Conservation (phyloP, 2,113 vertebrate genomes). For the Quiscalus mexicanus region DNA sequence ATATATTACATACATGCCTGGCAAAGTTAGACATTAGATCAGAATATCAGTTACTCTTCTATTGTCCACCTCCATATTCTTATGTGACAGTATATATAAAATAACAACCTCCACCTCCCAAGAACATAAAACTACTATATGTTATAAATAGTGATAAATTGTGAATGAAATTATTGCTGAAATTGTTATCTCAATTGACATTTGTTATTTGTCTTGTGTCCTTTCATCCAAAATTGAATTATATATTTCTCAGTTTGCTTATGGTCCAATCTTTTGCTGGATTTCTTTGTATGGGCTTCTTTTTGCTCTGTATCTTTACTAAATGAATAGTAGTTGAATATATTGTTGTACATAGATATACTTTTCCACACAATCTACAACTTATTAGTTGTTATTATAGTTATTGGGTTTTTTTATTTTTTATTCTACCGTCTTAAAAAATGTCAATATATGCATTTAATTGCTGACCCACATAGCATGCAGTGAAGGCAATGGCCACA, state of each 20-base stretch:
- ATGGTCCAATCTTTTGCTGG: not conserved
- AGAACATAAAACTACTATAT: not conserved
- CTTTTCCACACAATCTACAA: not conserved
- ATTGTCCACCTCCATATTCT: not conserved
- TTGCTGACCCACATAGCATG: not conserved
- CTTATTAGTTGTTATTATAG: not conserved
- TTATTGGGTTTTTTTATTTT: accelerated
- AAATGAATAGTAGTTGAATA: not conserved
- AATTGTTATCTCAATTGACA: not conserved
- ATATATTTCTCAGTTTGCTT: accelerated
- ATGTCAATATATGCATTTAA: not conserved
- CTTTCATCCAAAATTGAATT: not conserved
- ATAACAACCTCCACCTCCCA: not conserved
- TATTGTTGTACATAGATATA: not conserved
- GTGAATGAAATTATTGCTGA: not conserved
- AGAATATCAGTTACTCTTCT: not conserved
- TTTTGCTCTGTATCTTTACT: not conserved
- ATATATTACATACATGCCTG: not conserved
- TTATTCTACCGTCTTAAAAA: not conserved
- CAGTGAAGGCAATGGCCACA: not conserved
- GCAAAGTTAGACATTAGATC: not conserved
- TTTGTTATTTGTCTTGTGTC: not conserved
- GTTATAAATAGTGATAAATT: not conserved
- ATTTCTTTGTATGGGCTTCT: accelerated
- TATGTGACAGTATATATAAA: accelerated